A percentile compares a stretch with the other conserved stretches of the same genome.
Conservation (phyloP, 2,113 vertebrate species). For the Aldabrachelys gigantea region DNA sequence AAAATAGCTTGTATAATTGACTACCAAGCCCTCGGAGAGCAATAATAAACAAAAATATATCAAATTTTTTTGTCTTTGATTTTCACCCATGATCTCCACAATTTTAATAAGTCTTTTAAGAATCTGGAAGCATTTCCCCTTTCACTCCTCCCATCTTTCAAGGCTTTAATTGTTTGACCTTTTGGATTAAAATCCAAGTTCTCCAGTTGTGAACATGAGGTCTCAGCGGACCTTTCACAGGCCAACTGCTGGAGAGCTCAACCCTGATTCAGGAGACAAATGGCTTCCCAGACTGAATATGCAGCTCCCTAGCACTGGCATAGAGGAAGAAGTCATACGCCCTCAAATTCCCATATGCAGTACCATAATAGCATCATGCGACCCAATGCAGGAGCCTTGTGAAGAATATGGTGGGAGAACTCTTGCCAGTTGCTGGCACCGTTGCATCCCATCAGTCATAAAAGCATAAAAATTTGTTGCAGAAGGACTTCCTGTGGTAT, state of each 20-base stretch:
- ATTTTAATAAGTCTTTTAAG: constrained; percentile 54
- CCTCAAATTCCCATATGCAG: background rate
- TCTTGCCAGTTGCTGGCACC: background rate
- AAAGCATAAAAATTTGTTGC: constrained; percentile 45
- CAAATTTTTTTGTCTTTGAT: constrained; percentile 65
- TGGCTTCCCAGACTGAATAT: background rate
- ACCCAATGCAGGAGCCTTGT: accelerated
- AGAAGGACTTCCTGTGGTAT: background rate
- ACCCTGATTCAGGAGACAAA: background rate
- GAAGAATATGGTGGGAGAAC: background rate
- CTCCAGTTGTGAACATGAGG: constrained; percentile 1
- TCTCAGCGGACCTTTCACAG: background rate
- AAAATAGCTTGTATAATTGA: constrained; percentile 68
- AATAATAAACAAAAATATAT: constrained; percentile 80
- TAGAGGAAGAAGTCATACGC: background rate
- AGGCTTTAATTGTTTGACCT: background rate
- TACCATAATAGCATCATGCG: background rate
- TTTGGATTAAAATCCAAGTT: background rate
- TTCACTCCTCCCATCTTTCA: background rate
- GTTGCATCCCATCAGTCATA: background rate
- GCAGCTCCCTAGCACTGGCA: background rate
- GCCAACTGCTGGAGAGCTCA: background rate
- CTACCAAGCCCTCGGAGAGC: constrained; percentile 76
- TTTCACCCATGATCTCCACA: constrained; percentile 44
- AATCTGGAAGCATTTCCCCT: background rate